Evolutionary conservation across 2,888 invertebrate genomes (phyloP).

Genomic region (Pinctada fucata): DNA sequence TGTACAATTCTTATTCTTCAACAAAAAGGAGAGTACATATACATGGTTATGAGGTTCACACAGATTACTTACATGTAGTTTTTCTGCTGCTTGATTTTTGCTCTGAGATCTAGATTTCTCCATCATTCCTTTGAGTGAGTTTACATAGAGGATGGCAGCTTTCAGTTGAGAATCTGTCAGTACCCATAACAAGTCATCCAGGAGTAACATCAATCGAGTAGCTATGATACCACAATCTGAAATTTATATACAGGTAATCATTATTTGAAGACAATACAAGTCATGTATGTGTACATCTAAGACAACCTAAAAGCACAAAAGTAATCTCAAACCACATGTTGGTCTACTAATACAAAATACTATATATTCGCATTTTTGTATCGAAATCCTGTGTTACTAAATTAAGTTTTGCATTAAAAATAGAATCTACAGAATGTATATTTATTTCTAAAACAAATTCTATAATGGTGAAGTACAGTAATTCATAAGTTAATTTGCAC

Average conservation of each 20-base stretch:
- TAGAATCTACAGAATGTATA: too few species aligned
- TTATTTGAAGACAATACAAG: neutral
- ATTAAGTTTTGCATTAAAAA: too few species aligned
- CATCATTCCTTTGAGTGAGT: constrained; percentile 73
- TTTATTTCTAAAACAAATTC: too few species aligned
- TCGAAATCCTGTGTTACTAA: too few species aligned
- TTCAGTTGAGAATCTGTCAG: constrained; percentile 96
- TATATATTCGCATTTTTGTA: too few species aligned
- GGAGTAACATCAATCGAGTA: constrained; percentile 91
- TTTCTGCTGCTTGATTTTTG: constrained; percentile 72
- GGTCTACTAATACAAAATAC: too few species aligned
- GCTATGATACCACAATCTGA: constrained; percentile 95
- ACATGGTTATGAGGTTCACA: neutral
- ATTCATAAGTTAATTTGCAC: too few species aligned
- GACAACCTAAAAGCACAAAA: neutral
- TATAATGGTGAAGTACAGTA: too few species aligned
- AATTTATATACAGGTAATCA: constrained; percentile 56
- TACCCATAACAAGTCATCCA: constrained; percentile 98
- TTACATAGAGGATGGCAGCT: constrained; percentile 84
- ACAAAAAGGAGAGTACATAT: neutral
- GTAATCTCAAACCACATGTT: neutral
- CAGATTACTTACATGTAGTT: constrained; percentile 65
- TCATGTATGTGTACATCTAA: too few species aligned
- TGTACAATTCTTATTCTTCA: neutral
- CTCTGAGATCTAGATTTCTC: constrained; percentile 73